phyloP scores from a whole-genome alignment of 2,797 vertebrate genomes.

The Bradypodion ventrale region DNA sequence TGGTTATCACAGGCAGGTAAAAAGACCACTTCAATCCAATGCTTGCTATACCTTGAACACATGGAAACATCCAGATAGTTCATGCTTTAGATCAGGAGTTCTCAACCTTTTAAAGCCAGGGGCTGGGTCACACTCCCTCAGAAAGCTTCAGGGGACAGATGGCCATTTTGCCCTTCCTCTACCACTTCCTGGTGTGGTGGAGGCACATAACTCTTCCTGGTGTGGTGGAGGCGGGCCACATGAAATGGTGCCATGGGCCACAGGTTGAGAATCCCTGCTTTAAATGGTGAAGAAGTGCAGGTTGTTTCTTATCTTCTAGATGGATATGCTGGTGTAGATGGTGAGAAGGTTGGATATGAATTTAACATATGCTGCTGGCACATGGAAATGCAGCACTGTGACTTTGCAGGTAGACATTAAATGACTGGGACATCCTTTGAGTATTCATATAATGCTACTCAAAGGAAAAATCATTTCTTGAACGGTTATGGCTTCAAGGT shows the following conservation, averaged over 20 bases:
- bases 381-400: not conserved
- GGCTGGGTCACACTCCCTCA: too few species aligned
- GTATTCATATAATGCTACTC: not conserved
- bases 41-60: not conserved
- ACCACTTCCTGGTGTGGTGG: too few species aligned
- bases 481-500: not conserved
- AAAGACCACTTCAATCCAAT: not conserved
- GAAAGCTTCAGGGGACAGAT: too few species aligned
- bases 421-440: not conserved
- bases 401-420: not conserved
- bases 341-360: not conserved
- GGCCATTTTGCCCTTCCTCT: too few species aligned
- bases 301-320: not conserved
- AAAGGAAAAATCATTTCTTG: fast-evolving
- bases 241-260: too few species aligned
- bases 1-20: not conserved
- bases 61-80: not conserved
- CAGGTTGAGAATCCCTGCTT: too few species aligned
- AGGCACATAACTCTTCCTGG: too few species aligned
- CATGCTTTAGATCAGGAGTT: too few species aligned
- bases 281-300: not conserved
- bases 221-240: too few species aligned
- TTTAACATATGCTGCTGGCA: not conserved
- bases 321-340: not conserved
- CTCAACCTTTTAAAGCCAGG: too few species aligned